Conservation (phyloP, 2,888 invertebrate genomes). For the Cryptocephalus moraei region DNA sequence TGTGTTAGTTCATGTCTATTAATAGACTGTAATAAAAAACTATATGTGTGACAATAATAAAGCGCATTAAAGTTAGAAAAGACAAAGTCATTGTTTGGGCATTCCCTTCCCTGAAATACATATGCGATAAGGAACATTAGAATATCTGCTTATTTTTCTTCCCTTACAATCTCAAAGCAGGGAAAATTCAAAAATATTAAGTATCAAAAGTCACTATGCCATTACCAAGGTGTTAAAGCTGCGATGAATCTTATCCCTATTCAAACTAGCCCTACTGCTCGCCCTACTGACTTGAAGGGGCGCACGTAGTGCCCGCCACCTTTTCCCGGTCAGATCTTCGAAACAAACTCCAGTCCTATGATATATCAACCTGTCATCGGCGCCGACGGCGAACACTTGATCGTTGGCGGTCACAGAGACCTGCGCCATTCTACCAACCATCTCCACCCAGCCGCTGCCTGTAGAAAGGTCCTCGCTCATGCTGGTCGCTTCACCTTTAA, state of each 20-base stretch:
- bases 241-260: constrained; percentile 39
- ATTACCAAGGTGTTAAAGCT: constrained; percentile 54
- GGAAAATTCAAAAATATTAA: neutral
- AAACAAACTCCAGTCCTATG: constrained; percentile 66
- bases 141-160: neutral
- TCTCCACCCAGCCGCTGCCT: constrained; percentile 82
- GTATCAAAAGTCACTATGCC: constrained; percentile 6
- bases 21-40: no score
- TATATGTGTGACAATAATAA: no score
- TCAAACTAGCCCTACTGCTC: constrained; percentile 64
- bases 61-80: no score
- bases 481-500: constrained; percentile 56
- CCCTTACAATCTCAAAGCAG: no score
- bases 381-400: constrained; percentile 77
- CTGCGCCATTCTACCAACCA: constrained; percentile 74
- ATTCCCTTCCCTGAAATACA: no score
- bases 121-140: neutral
- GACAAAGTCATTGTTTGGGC: no score
- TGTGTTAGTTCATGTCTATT: no score
- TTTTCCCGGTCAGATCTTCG: constrained; percentile 73
- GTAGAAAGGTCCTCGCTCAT: constrained; percentile 65
- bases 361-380: constrained; percentile 71
- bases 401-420: constrained; percentile 81
- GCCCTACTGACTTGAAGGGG: constrained; percentile 75
- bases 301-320: constrained; percentile 73